phyloP scores from a whole-genome alignment of 2,113 vertebrate species.

The Oophaga pumilio region DNA sequence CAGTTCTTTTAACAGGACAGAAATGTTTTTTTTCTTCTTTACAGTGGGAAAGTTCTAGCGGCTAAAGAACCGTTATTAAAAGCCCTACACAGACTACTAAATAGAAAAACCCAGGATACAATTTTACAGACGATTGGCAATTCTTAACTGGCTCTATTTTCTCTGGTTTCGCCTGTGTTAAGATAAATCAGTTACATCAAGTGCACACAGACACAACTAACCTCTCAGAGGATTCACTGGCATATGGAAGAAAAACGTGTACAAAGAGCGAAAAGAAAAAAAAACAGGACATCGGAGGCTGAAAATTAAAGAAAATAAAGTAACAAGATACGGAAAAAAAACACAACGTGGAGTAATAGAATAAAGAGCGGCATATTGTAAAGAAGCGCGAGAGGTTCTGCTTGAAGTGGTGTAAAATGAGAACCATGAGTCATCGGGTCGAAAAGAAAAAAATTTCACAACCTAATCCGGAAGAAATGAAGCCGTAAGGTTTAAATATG shows the following conservation, averaged over 20 bases:
- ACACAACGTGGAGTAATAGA: neutral
- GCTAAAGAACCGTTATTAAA: constrained; percentile 57
- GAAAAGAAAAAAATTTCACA: neutral
- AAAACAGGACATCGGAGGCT: neutral
- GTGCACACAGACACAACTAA: constrained; percentile 47
- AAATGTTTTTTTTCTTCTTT: constrained; percentile 9
- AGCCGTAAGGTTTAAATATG: neutral
- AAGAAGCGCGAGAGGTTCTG: neutral
- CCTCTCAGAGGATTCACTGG: constrained; percentile 47
- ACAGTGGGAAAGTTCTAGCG: constrained; percentile 26
- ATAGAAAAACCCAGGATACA: constrained; percentile 53
- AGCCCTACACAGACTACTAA: constrained; percentile 53
- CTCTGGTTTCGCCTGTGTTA: constrained; percentile 49
- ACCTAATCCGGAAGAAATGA: neutral
- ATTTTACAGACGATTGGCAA: constrained; percentile 58
- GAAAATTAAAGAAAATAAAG: constrained; percentile 4
- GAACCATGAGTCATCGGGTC: neutral
- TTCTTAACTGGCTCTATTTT: constrained; percentile 55
- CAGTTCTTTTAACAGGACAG: constrained; percentile 1
- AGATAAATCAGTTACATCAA: constrained; percentile 57
- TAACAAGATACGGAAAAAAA: neutral
- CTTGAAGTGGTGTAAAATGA: neutral
- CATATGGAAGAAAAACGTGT: constrained; percentile 38
- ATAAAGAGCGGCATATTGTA: neutral
- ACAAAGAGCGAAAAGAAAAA: neutral